Conservation (phyloP, 2,888 invertebrate genomes). For the Hipparchia semele region DNA sequence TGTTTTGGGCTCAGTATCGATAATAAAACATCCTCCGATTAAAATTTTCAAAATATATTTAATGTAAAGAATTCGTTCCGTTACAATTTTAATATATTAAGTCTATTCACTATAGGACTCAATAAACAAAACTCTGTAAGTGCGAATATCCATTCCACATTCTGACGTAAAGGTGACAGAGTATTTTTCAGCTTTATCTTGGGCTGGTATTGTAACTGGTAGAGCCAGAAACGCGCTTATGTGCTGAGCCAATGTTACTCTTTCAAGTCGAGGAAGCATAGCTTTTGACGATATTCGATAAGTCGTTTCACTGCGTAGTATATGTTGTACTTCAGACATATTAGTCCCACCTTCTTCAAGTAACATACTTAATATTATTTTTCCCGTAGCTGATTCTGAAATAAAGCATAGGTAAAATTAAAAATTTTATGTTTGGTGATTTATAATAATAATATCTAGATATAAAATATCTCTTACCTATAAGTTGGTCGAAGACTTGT, state of each 20-base stretch:
- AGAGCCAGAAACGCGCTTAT: conserved; percentile 55
- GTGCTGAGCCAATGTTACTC: conserved; percentile 60
- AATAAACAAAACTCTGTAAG: conserved; percentile 65
- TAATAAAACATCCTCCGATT: no score
- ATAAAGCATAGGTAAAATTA: conserved; percentile 31
- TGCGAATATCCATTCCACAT: conserved; percentile 74
- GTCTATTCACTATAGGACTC: conserved; percentile 42
- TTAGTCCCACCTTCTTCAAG: conserved; percentile 67
- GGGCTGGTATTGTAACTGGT: conserved; percentile 59
- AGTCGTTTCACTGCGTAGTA: conserved; percentile 56
- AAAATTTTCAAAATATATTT: no score
- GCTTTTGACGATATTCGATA: conserved; percentile 60
- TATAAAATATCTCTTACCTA: conserved; percentile 52
- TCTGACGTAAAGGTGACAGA: conserved; percentile 69
- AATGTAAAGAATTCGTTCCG: no score
- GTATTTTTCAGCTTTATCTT: conserved; percentile 63
- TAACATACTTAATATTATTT: conserved; percentile 65
- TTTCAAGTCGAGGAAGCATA: conserved; percentile 57
- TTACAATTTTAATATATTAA: no score
- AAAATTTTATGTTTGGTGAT: neutral
- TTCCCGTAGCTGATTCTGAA: conserved; percentile 68
- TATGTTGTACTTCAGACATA: conserved; percentile 65
- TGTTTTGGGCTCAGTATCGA: no score
- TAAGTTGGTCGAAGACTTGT: conserved; percentile 63
- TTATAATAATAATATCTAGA: no score